Evolutionary conservation across 2,888 invertebrate genomes (phyloP).

Genomic region (Agriotes lineatus): DNA sequence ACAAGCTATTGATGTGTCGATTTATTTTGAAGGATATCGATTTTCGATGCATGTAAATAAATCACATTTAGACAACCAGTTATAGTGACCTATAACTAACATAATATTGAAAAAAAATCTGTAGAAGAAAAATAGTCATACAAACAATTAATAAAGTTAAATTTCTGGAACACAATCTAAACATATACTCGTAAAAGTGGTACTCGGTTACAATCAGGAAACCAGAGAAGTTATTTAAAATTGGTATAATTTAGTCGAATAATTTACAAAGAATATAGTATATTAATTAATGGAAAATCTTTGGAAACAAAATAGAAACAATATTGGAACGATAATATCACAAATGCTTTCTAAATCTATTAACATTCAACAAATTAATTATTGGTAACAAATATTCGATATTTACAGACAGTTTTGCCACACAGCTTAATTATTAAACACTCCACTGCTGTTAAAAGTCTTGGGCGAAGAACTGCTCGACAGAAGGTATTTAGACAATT

Average conservation of each 20-base stretch:
- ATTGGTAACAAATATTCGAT: slow-evolving; percentile 45
- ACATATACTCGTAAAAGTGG: too few relatives aligned
- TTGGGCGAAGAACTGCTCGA: slow-evolving; percentile 51
- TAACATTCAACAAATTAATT: slow-evolving; percentile 52
- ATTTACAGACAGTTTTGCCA: slow-evolving; percentile 39
- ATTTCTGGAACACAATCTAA: not conserved
- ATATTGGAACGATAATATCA: slow-evolving; percentile 53
- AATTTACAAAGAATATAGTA: slow-evolving; percentile 53
- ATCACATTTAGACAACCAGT: too few relatives aligned
- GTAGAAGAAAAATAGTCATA: too few relatives aligned
- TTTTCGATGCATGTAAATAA: too few relatives aligned
- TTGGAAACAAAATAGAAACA: slow-evolving; percentile 28
- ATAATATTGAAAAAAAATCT: too few relatives aligned
- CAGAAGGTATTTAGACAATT: slow-evolving; percentile 64
- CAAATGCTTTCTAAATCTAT: slow-evolving; percentile 55
- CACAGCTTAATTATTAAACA: slow-evolving; percentile 47
- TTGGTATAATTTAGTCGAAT: slow-evolving; percentile 38
- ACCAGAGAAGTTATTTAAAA: too few relatives aligned
- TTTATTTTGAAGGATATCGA: too few relatives aligned
- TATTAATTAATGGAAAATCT: slow-evolving; percentile 31
- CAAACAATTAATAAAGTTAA: too few relatives aligned
- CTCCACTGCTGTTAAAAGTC: slow-evolving; percentile 46
- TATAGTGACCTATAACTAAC: too few relatives aligned
- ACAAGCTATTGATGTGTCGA: too few relatives aligned
- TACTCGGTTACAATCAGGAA: too few relatives aligned